A percentile compares a stretch with the other conserved stretches of the same genome.
phyloP scores from a whole-genome alignment of 2,113 vertebrate genomes.

The Nanorana parkeri region DNA sequence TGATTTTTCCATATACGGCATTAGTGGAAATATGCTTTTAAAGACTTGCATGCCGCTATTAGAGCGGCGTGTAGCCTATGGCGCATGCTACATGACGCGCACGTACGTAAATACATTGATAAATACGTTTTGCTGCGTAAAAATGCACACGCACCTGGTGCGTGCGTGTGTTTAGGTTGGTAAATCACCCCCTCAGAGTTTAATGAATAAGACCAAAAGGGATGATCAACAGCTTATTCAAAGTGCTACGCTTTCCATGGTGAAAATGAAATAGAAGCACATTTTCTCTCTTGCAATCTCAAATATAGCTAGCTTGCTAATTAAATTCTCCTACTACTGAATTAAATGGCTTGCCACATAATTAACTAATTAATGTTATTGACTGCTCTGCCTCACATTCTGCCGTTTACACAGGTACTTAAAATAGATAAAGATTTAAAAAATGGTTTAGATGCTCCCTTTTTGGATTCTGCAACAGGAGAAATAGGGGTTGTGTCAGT shows the following conservation, averaged over 20 bases:
- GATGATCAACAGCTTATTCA: background rate
- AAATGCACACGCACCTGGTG: too few relatives aligned
- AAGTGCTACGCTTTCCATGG: background rate
- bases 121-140: too few relatives aligned
- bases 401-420: conserved; percentile 42
- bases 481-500: too few relatives aligned
- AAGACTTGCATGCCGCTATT: too few relatives aligned
- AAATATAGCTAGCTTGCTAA: conserved; percentile 32
- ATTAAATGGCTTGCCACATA: conserved; percentile 35
- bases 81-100: too few relatives aligned
- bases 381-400: conserved; percentile 35
- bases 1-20: too few relatives aligned
- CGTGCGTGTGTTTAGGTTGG: too few relatives aligned
- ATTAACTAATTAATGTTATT: conserved; percentile 45
- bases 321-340: conserved; percentile 32
- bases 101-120: too few relatives aligned
- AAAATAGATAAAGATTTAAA: background rate
- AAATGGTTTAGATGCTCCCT: background rate
- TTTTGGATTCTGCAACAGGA: background rate
- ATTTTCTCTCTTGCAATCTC: conserved; percentile 3
- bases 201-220: background rate
- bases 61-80: too few relatives aligned
- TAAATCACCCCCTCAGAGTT: too few relatives aligned
- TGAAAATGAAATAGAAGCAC: background rate
- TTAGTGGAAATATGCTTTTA: too few relatives aligned